These are phyloP conservation scores for Cisticola juncidis DNA, from an alignment of 2,113 vertebrate genomes.

Conservation along the genomic window DNA sequence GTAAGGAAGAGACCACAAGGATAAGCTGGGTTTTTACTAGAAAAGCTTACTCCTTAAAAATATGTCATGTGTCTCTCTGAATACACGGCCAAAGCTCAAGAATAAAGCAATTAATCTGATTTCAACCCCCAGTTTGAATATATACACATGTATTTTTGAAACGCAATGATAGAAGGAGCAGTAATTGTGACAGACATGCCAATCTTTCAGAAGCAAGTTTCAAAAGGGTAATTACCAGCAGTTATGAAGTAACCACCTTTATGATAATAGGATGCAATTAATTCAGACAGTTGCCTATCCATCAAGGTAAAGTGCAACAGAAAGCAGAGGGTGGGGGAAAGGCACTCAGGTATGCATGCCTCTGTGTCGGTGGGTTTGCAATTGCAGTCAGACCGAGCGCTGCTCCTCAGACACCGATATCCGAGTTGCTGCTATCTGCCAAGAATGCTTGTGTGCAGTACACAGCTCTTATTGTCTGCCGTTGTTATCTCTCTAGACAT, in stretches of 20 bases:
- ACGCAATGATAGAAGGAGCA: neutral
- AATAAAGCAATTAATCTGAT: neutral
- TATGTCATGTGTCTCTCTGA: neutral
- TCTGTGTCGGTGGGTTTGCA: neutral
- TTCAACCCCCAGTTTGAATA: neutral
- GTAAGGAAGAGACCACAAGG: neutral
- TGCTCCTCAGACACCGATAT: neutral
- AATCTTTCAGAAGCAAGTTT: neutral
- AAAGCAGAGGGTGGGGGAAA: neutral
- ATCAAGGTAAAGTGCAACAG: neutral
- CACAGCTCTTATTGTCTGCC: constrained; percentile 36
- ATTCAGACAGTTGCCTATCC: constrained; percentile 11
- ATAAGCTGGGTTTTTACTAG: neutral
- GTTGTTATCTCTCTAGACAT: constrained; percentile 31
- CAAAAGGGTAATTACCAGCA: neutral
- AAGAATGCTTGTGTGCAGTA: neutral
- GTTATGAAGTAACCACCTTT: neutral
- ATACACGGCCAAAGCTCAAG: neutral
- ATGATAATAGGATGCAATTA: neutral
- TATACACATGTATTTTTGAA: neutral
- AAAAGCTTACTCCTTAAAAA: neutral
- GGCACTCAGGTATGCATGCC: neutral
- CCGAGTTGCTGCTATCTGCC: constrained; percentile 5
- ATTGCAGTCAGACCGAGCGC: neutral
- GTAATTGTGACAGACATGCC: neutral